Base-by-base conservation (phyloP, 2,113 vertebrate species). In the Columba livia region DNA sequence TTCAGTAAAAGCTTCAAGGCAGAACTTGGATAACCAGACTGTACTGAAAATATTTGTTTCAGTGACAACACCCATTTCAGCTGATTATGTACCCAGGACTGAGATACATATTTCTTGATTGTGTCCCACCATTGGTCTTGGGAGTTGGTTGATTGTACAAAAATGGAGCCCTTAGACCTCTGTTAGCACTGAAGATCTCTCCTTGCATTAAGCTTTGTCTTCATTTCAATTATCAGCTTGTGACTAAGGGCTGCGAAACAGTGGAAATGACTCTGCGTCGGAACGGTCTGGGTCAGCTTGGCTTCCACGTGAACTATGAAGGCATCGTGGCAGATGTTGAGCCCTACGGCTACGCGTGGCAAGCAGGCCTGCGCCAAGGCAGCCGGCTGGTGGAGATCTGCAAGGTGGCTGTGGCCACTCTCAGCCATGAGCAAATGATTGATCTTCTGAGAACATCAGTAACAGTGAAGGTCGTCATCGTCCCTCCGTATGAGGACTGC, bases 221-320 rank as follows among this genome's bases (percentile, higher is more conserved):
- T 18, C 20, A 1, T 93, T 85, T 96, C 79, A 16, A 32, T 83
- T 94, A 40, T 47, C 94, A 99, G 99, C 98, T 99, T n/a, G 97
- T 99, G 97, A 99, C 98, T 29, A 99, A 99, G 93, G 99, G 99
- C 79, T 99, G 98, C 79, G 99, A 99, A 84, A 99, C 99, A 0
- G 98, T 99, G 92, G 99, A 99, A 97, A 99, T 99, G 99, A 99
- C 99, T 17, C 98, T 99, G 71, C 98, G 99, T 29, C 98, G 99
- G 75, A 99, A 99, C 1, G 99, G 99, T 25, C 97, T 99, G 54
- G 99, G 99, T 70, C 99, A 99, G 97, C 99, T 99, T 62, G 99
- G 99, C 69, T 99, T 99, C 96, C 99, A 99, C 0, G 99, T 99
- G 21, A 99, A 99, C 98, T 99, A 99, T 4, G 99, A 99, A 97